These are phyloP conservation scores for Aselliscus stoliczkanus DNA, from an alignment of 2,797 vertebrate species.

Conservation along the genomic window DNA sequence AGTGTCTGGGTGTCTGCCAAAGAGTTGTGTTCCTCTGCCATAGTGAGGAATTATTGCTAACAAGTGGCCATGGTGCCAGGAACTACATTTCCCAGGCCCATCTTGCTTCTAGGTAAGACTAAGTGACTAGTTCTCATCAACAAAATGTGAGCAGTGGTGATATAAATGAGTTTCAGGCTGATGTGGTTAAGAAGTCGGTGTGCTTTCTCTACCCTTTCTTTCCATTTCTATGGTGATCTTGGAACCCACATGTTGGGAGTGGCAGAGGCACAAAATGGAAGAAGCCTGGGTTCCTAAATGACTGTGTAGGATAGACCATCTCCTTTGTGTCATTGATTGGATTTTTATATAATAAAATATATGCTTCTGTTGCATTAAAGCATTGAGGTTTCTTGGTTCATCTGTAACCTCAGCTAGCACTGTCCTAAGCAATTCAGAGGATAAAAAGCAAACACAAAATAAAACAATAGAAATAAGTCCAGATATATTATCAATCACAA, in stretches of 20 bases:
- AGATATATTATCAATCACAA: neutral
- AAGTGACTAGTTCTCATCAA: neutral
- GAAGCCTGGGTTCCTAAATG: neutral
- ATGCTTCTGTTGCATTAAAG: neutral
- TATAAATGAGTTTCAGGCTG: neutral
- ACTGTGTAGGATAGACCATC: neutral
- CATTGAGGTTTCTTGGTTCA: neutral
- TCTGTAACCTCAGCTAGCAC: neutral
- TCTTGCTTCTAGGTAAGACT: neutral
- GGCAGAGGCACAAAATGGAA: neutral
- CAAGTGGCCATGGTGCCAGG: neutral
- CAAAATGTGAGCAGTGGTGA: neutral
- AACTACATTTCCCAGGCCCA: neutral
- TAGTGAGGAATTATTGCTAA: neutral
- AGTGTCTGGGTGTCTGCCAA: neutral
- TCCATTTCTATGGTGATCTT: neutral
- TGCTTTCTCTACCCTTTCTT: neutral
- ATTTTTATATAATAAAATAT: neutral
- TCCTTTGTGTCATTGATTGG: neutral
- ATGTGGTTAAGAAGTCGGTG: neutral
- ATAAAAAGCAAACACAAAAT: conserved; percentile 5
- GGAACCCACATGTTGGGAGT: neutral
- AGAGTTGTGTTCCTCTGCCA: neutral
- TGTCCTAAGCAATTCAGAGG: neutral
- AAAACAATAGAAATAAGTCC: neutral